Evolutionary conservation across 2,113 vertebrate genomes (phyloP).

Genomic region (Myotis brandtii): DNA sequence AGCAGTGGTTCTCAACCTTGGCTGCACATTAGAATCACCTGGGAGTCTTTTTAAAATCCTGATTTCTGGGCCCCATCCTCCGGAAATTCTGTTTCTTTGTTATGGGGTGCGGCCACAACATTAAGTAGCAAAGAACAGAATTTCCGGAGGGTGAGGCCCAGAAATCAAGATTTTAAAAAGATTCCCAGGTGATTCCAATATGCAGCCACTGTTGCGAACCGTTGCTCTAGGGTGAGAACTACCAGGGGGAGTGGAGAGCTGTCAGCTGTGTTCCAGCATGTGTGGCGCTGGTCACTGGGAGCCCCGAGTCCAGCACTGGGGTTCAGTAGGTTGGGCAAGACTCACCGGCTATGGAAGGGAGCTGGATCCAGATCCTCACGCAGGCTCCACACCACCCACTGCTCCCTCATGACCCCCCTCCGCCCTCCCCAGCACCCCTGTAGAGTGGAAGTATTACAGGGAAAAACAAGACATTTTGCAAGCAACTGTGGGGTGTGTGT

Average conservation of each 20-base stretch:
- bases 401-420: background rate
- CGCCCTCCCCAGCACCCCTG: background rate
- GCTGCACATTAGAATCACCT: no score
- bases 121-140: no score
- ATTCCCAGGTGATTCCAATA: no score
- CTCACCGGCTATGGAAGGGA: background rate
- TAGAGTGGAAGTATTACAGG: background rate
- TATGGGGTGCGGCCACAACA: no score
- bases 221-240: background rate
- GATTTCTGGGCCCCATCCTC: no score
- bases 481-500: background rate
- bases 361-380: no score
- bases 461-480: background rate
- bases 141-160: no score
- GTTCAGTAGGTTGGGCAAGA: background rate
- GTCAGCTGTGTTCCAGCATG: fast-evolving
- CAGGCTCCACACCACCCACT: fast-evolving
- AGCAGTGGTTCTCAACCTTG: no score
- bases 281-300: no score
- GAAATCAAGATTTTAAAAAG: no score
- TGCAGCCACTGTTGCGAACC: background rate
- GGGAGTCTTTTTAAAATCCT: no score
- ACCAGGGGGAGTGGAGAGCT: background rate
- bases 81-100: no score
- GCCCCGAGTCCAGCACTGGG: background rate